Evolutionary conservation across 1,140 invertebrate genomes (phyloP), one percentile per base, ranked within the genome.

Genomic region (Leguminivora glycinivorella): DNA sequence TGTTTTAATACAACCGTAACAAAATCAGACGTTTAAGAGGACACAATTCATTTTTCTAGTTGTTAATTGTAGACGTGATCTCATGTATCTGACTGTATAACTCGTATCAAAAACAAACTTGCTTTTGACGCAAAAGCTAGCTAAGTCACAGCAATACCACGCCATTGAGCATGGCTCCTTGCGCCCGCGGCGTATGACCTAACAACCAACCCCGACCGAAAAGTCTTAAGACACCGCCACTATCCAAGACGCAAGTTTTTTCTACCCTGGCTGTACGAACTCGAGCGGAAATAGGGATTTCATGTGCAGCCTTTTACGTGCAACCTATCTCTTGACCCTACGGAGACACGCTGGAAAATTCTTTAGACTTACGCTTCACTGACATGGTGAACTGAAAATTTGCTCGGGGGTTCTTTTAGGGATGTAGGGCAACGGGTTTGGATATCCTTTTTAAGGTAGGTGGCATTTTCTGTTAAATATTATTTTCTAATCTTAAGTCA

Each of bases 231-330:
- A 17, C n/a, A 19, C 43, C n/a, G 4, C 6, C n/a, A 5, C n/a
- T 47, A 12, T 17, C 4, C n/a, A 47, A 47, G 43, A 47, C 43
- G 7, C n/a, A 47, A 47, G 43, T 17, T 10, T 12, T 60, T 25
- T 34, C 34, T 47, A 29, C 26, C 17, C 56, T 47, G 40, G 58
- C 56, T 68, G 66, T 71, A 72, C 43, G 70, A 75, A 75, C 70
- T 70, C 70, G 38, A 34, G 29, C 67, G 70, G 68, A 75, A 75
- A 75, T 70, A 52, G 70, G 73, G 68, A 72, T 60, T 72, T 58
- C 52, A 56, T 58, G 34, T 70, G 67, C 26, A 56, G 56, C 56
- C 56, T 60, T 60, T 26, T 25, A 60, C 56, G 4, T 60, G 56
- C 56, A 60, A n/a, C 56, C 19, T 60, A 60, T 60, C 56, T 60